Percentiles rank a stretch among this genome's conserved stretches.
These are phyloP conservation scores for Pituophis catenifer DNA, from an alignment of 2,113 vertebrate species.

Conservation along the genomic window DNA sequence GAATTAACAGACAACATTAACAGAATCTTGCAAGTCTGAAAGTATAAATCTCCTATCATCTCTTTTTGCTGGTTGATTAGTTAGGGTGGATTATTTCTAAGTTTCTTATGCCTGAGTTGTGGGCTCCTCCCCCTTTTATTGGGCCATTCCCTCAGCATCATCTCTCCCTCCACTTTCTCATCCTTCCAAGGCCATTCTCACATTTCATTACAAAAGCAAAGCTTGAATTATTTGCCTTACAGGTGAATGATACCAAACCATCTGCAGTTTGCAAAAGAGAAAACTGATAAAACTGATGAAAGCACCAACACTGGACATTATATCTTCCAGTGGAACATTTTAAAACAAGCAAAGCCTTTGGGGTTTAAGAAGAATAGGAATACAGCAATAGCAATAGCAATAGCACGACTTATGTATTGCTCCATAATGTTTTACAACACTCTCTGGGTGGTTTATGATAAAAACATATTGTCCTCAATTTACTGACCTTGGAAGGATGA, in stretches of 20 bases:
- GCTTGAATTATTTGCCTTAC: background rate
- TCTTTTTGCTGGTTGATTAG: background rate
- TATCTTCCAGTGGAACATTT: background rate
- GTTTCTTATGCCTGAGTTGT: background rate
- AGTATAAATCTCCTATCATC: background rate
- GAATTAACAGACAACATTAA: background rate
- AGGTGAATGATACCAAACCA: background rate
- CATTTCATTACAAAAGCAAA: conserved; percentile 3
- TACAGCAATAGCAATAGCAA: background rate
- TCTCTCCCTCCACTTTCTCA: background rate
- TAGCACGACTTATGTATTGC: background rate
- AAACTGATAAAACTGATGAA: background rate
- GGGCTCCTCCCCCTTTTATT: background rate
- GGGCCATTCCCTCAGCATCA: background rate
- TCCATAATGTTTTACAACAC: background rate
- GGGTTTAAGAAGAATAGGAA: conserved; percentile 27
- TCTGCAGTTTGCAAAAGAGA: background rate
- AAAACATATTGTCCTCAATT: background rate
- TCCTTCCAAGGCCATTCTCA: background rate
- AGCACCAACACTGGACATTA: background rate
- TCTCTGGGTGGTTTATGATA: background rate
- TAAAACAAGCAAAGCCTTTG: conserved; percentile 19
- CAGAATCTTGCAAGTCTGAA: background rate
- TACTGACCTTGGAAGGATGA: background rate
- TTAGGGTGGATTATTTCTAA: background rate